phyloP scores from a whole-genome alignment of 2,888 invertebrate species.

The Hipparchia sbordonii region DNA sequence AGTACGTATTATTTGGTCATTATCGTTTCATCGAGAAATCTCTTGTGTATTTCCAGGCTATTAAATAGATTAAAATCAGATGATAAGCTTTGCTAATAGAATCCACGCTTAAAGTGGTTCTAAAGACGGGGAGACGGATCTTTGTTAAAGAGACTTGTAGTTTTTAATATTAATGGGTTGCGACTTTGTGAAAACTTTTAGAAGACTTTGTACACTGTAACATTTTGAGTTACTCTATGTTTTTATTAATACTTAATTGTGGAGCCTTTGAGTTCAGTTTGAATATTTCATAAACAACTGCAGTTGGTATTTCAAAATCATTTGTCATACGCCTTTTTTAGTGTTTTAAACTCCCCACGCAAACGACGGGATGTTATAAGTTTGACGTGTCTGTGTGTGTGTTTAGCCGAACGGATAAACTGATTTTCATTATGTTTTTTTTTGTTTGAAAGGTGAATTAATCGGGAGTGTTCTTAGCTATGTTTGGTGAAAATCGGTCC shows the following conservation, averaged over 20 bases:
- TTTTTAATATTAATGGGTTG: conserved; percentile 10
- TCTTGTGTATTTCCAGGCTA: neutral
- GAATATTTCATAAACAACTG: conserved; percentile 5
- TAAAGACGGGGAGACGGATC: neutral
- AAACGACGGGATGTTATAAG: too few species aligned
- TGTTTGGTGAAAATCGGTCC: too few species aligned
- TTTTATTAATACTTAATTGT: conserved; percentile 9
- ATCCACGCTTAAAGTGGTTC: neutral
- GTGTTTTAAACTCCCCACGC: too few species aligned
- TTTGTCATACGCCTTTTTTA: too few species aligned
- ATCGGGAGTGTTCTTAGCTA: too few species aligned
- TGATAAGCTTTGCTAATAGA: conserved; percentile 12
- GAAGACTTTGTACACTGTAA: conserved; percentile 8
- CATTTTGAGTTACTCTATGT: neutral
- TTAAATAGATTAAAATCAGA: neutral
- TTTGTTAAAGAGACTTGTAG: conserved; percentile 4
- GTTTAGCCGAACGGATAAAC: too few species aligned
- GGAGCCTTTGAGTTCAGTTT: conserved; percentile 1
- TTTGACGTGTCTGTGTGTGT: too few species aligned
- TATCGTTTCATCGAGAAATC: neutral
- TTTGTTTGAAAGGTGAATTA: too few species aligned
- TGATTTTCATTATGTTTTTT: too few species aligned
- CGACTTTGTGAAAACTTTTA: conserved; percentile 4
- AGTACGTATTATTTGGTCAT: neutral
- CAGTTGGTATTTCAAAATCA: neutral